Evolutionary conservation across 1,140 invertebrate genomes (phyloP).

Genomic region (Hirudo medicinalis): DNA sequence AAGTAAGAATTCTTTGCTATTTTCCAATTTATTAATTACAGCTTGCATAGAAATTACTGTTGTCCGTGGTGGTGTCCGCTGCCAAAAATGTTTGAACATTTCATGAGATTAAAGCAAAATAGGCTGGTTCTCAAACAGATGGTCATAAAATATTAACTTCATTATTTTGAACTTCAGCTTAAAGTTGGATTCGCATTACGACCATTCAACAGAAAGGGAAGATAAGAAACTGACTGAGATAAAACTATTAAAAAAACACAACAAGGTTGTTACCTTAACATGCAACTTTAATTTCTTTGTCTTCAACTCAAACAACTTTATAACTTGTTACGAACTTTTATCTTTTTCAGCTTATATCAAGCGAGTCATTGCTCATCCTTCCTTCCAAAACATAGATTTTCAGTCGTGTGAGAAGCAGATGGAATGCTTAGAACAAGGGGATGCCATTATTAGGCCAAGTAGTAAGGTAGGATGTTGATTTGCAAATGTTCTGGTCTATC

Average conservation of each 20-base stretch:
- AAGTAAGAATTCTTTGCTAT: slow-evolving; percentile 27
- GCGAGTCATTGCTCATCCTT: slow-evolving; percentile 89
- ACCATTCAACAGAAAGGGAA: slow-evolving; percentile 3
- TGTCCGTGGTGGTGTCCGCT: too few relatives aligned
- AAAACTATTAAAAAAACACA: not conserved
- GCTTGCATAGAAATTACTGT: too few relatives aligned
- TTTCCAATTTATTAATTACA: too few relatives aligned
- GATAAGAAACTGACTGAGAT: not conserved
- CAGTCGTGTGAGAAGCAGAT: slow-evolving; percentile 80
- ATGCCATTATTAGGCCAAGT: slow-evolving; percentile 86
- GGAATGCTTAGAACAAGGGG: slow-evolving; percentile 82
- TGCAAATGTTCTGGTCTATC: too few relatives aligned
- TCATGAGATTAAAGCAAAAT: too few relatives aligned
- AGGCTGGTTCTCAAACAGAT: too few relatives aligned
- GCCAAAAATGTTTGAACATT: too few relatives aligned
- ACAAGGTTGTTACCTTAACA: not conserved
- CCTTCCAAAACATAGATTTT: slow-evolving; percentile 91
- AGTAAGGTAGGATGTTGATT: slow-evolving; percentile 54
- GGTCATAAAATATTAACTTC: too few relatives aligned
- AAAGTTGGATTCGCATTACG: not conserved
- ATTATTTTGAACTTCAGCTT: not conserved
- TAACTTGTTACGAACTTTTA: not conserved
- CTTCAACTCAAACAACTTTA: not conserved
- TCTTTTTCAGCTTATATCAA: slow-evolving; percentile 51
- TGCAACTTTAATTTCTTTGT: too few relatives aligned